Conservation (phyloP, 1,140 invertebrate species). For the Lordiphosa collinella region DNA sequence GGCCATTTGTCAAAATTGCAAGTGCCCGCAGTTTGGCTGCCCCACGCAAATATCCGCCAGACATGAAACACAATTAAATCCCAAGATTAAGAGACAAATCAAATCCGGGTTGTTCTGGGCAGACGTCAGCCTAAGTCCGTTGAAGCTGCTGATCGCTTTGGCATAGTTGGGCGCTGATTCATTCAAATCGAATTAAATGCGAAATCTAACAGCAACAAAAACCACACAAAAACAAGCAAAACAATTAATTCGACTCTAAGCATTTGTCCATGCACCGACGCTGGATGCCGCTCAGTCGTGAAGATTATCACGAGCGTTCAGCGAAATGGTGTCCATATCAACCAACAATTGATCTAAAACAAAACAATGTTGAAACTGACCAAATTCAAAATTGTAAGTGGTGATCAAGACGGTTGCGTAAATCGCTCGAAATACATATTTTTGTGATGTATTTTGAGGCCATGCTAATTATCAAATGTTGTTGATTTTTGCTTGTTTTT, state of each 20-base stretch:
- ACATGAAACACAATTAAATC: conserved; percentile 10
- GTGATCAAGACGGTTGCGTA: conserved; percentile 6
- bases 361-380: conserved; percentile 3
- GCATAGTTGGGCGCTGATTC: conserved; percentile 7
- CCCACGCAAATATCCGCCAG: conserved; percentile 22
- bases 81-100: conserved; percentile 16
- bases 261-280: too few species aligned
- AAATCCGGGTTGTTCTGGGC: conserved; percentile 40
- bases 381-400: neutral
- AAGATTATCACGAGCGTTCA: conserved; percentile 2
- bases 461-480: conserved; percentile 29
- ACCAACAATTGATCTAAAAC: neutral
- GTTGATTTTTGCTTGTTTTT: conserved; percentile 7
- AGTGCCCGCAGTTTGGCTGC: conserved; percentile 19
- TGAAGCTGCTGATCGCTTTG: neutral
- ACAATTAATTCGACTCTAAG: too few species aligned
- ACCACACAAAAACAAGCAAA: neutral
- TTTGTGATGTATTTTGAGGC: conserved; percentile 10
- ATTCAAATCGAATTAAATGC: neutral
- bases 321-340: conserved; percentile 23
- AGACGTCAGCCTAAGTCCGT: conserved; percentile 4
- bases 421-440: conserved; percentile 9
- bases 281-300: too few species aligned
- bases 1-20: conserved; percentile 36
- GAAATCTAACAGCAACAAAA: neutral